These are phyloP conservation scores for Rynchops niger DNA, from an alignment of 2,113 vertebrate genomes.

Conservation along the genomic window DNA sequence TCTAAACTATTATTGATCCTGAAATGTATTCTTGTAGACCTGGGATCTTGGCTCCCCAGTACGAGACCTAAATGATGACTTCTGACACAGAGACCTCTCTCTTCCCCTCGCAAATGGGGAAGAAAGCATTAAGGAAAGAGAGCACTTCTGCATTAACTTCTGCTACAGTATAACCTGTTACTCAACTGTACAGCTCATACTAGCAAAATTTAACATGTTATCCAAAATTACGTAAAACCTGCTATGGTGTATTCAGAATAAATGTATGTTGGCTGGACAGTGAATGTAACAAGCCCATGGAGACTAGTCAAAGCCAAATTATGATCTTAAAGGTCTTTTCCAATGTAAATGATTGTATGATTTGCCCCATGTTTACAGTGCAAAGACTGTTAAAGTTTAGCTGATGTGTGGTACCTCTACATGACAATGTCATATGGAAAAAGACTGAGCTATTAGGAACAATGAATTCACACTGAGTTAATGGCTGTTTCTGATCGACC, in stretches of 20 bases:
- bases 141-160: neutral
- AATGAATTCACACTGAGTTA: neutral
- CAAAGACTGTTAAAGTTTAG: neutral
- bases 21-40: neutral
- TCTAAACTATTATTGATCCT: neutral
- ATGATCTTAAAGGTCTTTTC: neutral
- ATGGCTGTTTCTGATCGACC: neutral
- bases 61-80: neutral
- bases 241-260: neutral
- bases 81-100: neutral
- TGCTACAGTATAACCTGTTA: neutral
- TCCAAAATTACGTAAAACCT: neutral
- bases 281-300: neutral
- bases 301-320: neutral
- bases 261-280: neutral
- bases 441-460: neutral
- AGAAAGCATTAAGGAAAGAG: neutral
- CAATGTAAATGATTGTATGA: neutral
- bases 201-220: neutral
- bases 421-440: neutral
- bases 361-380: neutral
- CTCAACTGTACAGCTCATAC: neutral
- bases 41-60: neutral
- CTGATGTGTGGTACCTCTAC: rapidly evolving
- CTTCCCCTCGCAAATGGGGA: neutral